Conservation (phyloP, 2,113 vertebrate species). For the Heterotilapia buettikoferi region DNA sequence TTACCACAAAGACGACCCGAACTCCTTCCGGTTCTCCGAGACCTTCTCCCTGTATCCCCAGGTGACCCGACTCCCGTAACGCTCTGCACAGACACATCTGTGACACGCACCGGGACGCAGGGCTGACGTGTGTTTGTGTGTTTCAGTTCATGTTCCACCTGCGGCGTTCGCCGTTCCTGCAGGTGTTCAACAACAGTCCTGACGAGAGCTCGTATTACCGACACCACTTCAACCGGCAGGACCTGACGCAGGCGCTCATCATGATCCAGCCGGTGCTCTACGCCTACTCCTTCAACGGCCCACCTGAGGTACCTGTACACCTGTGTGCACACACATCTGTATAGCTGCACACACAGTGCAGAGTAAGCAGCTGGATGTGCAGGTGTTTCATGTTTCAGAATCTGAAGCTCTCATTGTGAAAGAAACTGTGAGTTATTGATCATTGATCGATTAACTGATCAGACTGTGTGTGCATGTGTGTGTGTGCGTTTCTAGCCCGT, state of each 20-base stretch:
- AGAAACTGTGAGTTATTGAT: not conserved
- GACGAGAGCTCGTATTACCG: constrained; percentile 96
- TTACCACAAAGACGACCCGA: constrained; percentile 96
- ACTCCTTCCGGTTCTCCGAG: constrained; percentile 97
- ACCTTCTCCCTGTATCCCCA: constrained; percentile 97
- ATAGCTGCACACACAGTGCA: not conserved
- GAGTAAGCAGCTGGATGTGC: not conserved
- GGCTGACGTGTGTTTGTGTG: not conserved
- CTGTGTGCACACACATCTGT: not conserved
- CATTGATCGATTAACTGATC: not conserved
- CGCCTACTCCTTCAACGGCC: constrained; percentile 92
- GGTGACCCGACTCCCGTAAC: constrained; percentile 62
- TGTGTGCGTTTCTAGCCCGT: constrained; percentile 78
- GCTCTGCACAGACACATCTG: not conserved
- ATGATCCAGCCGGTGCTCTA: constrained; percentile 97
- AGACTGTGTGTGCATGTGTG: not conserved
- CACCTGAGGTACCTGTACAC: constrained; percentile 83
- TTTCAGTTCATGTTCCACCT: constrained; percentile 98
- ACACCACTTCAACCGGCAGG: constrained; percentile 95
- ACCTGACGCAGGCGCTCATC: constrained; percentile 94
- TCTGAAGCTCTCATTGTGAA: not conserved
- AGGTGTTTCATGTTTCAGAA: not conserved
- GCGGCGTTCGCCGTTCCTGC: constrained; percentile 94
- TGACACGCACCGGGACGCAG: not conserved
- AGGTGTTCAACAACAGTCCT: constrained; percentile 98